phyloP scores from a whole-genome alignment of 64 coral and sea anemone species.

The Exaiptasia diaphana region DNA sequence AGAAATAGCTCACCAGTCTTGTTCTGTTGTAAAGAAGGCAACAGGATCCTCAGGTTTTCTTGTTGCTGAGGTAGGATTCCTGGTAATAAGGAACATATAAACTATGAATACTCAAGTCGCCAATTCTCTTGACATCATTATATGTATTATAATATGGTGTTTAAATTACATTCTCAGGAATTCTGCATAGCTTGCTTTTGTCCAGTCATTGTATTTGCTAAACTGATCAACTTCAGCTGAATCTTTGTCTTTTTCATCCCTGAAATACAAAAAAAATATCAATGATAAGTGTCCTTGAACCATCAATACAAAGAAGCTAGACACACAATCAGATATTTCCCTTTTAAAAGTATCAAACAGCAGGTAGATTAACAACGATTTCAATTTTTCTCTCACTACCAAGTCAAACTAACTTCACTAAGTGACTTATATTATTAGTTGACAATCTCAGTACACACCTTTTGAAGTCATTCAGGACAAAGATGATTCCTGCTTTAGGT shows the following conservation, averaged over 20 bases:
- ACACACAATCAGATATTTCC: no score
- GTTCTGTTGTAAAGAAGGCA: constrained; percentile 77
- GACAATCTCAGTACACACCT: no score
- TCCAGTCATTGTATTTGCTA: constrained; percentile 86
- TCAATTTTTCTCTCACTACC: no score
- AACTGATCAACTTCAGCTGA: constrained; percentile 59
- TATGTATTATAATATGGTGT: background rate
- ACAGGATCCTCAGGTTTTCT: constrained; percentile 60
- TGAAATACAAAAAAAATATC: constrained; percentile 11
- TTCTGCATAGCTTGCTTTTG: constrained; percentile 58
- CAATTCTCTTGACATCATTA: background rate
- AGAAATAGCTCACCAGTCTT: constrained; percentile 95
- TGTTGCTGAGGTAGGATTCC: background rate
- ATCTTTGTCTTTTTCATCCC: constrained; percentile 82
- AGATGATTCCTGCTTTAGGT: constrained; percentile 79
- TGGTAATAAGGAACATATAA: no score
- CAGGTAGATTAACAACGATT: no score
- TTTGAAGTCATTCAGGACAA: constrained; percentile 72
- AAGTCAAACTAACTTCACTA: no score
- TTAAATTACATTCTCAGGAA: constrained; percentile 62
- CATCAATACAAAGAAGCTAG: no score
- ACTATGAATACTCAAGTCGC: background rate
- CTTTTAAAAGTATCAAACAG: no score
- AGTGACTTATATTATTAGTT: no score
- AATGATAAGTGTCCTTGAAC: no score